A percentile compares a stretch with the other conserved stretches of the same genome.
phyloP scores from a whole-genome alignment of 2,113 vertebrate genomes.

The Myiopsitta monachus region DNA sequence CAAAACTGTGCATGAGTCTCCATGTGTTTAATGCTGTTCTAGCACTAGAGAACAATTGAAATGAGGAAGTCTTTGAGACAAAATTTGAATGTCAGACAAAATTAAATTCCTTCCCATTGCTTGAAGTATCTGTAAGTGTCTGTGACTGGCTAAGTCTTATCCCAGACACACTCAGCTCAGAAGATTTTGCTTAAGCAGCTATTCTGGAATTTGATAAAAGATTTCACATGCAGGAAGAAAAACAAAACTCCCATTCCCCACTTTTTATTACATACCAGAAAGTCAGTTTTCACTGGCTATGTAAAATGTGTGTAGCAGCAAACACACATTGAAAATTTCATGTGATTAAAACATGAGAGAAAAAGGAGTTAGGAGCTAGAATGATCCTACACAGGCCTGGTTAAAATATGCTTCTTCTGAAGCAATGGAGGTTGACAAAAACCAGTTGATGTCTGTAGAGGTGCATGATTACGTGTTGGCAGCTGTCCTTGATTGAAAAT shows the following conservation, averaged over 20 bases:
- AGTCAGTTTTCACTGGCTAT: background rate
- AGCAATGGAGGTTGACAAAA: background rate
- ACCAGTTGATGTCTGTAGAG: background rate
- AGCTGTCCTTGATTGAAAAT: background rate
- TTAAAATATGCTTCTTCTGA: background rate
- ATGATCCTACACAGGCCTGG: background rate
- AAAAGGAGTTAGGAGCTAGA: background rate
- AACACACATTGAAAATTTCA: constrained; percentile 14
- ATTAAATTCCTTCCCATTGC: background rate
- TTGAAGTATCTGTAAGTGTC: constrained; percentile 22
- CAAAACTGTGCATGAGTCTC: rapidly evolving
- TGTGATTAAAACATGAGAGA: background rate
- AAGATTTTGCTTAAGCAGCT: constrained; percentile 10
- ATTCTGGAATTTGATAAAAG: constrained; percentile 28
- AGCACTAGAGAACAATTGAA: rapidly evolving
- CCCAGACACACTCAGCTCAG: constrained; percentile 10
- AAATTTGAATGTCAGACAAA: background rate
- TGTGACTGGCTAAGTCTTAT: constrained; percentile 8
- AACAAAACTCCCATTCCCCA: background rate
- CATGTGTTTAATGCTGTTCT: background rate
- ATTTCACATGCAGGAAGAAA: background rate
- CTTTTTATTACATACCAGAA: background rate
- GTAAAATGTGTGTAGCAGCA: background rate
- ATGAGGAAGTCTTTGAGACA: background rate
- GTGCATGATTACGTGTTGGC: background rate